Conservation (phyloP, 1,140 invertebrate genomes). For the Dinoponera quadriceps region DNA sequence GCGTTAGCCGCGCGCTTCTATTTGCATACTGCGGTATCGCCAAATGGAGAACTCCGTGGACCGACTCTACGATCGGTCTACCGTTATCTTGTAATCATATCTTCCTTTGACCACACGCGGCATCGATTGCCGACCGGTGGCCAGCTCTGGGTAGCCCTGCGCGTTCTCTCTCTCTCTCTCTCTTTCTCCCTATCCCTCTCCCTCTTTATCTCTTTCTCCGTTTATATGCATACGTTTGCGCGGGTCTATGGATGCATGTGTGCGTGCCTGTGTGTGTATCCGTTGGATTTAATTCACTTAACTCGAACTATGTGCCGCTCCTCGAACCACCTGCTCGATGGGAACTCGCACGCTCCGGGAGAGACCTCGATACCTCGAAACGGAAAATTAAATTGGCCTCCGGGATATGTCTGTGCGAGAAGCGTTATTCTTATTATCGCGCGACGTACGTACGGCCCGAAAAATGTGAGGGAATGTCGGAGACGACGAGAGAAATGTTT, state of each 20-base stretch:
- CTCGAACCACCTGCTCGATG: conserved; percentile 52
- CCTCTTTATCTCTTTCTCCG: conserved; percentile 2
- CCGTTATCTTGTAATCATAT: conserved; percentile 71
- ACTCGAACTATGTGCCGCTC: conserved; percentile 56
- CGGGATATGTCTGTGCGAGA: background rate
- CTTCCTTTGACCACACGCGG: conserved; percentile 59
- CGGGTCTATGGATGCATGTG: too few relatives aligned
- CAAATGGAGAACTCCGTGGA: conserved; percentile 29
- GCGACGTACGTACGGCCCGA: background rate
- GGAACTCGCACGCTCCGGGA: conserved; percentile 69
- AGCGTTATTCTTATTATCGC: background rate
- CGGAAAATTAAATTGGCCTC: conserved; percentile 38
- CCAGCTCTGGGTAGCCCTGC: background rate
- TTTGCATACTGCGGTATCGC: conserved; percentile 26
- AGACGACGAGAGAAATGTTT: background rate
- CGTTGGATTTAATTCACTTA: conserved; percentile 79
- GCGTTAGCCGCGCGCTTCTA: conserved; percentile 9
- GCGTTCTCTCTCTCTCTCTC: conserved; percentile 5
- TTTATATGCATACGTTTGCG: background rate
- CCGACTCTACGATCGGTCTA: conserved; percentile 48
- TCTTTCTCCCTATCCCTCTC: background rate
- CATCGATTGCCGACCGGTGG: conserved; percentile 32
- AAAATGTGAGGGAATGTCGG: background rate
- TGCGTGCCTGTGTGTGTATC: background rate
- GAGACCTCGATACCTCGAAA: conserved; percentile 21